These are phyloP conservation scores for Pogona vitticeps DNA, from an alignment of 2,113 vertebrate species.

Conservation along the genomic window DNA sequence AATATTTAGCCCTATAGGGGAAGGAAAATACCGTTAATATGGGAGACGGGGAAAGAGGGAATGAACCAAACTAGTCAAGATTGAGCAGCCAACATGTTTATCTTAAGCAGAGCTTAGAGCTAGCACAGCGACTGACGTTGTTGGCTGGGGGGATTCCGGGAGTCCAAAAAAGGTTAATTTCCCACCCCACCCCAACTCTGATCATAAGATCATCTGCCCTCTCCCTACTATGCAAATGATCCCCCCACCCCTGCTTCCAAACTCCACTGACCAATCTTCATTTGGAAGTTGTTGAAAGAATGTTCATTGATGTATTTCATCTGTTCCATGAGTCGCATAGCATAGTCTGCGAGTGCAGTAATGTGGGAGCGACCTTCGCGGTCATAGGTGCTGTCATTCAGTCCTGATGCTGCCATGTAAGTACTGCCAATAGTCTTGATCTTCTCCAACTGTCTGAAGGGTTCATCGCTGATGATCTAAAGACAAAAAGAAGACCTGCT, in stretches of 20 bases:
- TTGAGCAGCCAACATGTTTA: neutral
- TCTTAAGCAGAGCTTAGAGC: no score
- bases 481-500: neutral
- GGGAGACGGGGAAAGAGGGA: neutral
- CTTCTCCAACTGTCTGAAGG: slow-evolving; percentile 93
- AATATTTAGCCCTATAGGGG: slow-evolving; percentile 87
- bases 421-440: slow-evolving; percentile 97
- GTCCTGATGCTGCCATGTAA: slow-evolving; percentile 94
- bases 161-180: no score
- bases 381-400: slow-evolving; percentile 93
- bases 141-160: no score
- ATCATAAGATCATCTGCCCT: neutral
- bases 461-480: slow-evolving; percentile 90
- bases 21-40: neutral
- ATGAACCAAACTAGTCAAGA: neutral
- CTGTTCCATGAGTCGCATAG: slow-evolving; percentile 92
- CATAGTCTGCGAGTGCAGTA: slow-evolving; percentile 88
- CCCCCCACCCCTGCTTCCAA: neutral
- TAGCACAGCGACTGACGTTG: no score
- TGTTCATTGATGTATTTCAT: slow-evolving; percentile 96
- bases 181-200: no score
- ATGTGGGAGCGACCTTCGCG: slow-evolving; percentile 88
- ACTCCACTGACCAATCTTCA: slow-evolving; percentile 88
- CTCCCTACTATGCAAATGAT: neutral
- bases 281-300: slow-evolving; percentile 96